Base-by-base conservation (phyloP, 2,113 vertebrate genomes). In the Nycticebus coucang region DNA sequence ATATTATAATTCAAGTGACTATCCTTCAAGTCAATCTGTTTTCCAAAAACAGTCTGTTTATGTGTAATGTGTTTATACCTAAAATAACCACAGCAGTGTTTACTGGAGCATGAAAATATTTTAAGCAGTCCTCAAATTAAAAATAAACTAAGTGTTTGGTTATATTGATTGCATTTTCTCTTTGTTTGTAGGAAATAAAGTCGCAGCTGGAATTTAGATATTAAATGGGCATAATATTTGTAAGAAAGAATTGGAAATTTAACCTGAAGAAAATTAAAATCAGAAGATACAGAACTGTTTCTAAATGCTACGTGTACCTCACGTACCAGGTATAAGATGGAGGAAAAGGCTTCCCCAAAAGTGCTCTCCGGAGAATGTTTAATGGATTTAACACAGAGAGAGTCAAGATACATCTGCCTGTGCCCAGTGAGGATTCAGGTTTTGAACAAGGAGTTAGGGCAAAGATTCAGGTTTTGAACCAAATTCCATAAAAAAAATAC, bases 51-150 rank as follows among this genome's bases (percentile, higher is more conserved):
- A 15, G 55, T 35, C 37, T 80, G 80, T 87, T 94, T 91, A n/a
- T 37, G 88, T 57, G 90, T 82, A 86, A 88, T 90, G 72, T 95
- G 64, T 95, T 95, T 97, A 96, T 87, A 84, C 60, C 82, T 95
- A 88, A 90, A 93, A 95, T 92, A 93, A 37, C 68, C 83, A 78
- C 33, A 33, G 26, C 69, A 78, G 69, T 94, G 81, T 97, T 97
- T 95, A 97, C 22, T 41, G 19, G 45, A 79, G 82, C 97, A 92
- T 71, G 41, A 93, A 96, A 95, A 90, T 93, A 96, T 97, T 97
- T 97, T 92, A 97, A 95, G 91, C 62, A 80, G 55, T 86, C 35
- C 33, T 95, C 94, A 94, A 88, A 95, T 88, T 95, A 92, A 69
- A 74, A 93, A 77, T 88, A 95, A 97, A 94, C 87, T 92, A 68